These are phyloP conservation scores for Nycticorax nycticorax DNA, from an alignment of 2,113 vertebrate genomes.

Conservation along the genomic window DNA sequence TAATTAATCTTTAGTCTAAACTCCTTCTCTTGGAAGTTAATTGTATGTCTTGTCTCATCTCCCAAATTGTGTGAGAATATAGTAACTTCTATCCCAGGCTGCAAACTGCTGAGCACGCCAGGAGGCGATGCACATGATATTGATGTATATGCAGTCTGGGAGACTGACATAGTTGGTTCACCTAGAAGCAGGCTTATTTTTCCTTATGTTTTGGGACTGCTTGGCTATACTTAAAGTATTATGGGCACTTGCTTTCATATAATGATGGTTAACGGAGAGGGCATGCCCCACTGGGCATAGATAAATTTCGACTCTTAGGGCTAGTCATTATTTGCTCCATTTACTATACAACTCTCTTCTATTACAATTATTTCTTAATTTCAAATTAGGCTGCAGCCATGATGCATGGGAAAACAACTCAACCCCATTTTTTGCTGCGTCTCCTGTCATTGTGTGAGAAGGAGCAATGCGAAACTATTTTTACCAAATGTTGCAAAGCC, in stretches of 20 bases:
- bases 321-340: background rate
- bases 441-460: background rate
- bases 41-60: background rate
- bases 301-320: background rate
- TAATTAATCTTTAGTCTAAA: background rate
- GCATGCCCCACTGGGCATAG: background rate
- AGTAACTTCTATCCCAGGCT: rapidly evolving
- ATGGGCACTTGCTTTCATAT: background rate
- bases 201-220: background rate
- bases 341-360: background rate
- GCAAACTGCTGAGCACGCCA: background rate
- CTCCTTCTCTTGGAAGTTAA: background rate
- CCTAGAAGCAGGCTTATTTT: background rate
- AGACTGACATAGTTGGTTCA: background rate
- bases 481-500: background rate
- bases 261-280: background rate
- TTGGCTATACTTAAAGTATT: background rate
- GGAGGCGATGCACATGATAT: rapidly evolving
- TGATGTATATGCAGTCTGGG: background rate
- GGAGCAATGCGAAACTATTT: background rate
- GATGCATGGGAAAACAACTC: background rate
- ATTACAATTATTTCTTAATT: background rate
- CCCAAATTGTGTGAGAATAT: background rate
- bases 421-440: background rate
- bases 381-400: background rate